Evolutionary conservation across 2,797 vertebrate species (phyloP).

Genomic region (Lithobates pipiens): DNA sequence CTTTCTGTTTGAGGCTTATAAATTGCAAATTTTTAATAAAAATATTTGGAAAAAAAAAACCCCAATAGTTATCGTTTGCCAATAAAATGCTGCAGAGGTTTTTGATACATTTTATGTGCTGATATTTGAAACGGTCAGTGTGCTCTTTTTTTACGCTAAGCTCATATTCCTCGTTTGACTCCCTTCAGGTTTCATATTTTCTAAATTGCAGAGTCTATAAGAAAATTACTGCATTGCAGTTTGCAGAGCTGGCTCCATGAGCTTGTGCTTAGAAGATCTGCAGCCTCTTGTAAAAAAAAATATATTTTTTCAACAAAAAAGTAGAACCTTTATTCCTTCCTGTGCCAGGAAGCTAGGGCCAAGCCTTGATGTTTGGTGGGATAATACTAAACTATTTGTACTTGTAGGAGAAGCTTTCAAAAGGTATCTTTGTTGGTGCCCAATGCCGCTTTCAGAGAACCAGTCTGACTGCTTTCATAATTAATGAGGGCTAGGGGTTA

Average conservation of each 20-base stretch:
- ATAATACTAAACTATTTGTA: conserved; percentile 6
- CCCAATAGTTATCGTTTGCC: too few species aligned
- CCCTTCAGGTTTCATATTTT: not conserved
- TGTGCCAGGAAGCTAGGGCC: conserved; percentile 1
- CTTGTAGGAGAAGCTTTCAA: conserved; percentile 6
- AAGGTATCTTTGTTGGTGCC: not conserved
- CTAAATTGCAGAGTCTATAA: conserved; percentile 1
- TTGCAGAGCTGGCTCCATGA: conserved; percentile 19
- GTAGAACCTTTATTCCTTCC: not conserved
- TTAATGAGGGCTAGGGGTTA: not conserved
- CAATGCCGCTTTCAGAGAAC: not conserved
- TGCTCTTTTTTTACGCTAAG: not conserved
- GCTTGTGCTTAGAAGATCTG: conserved; percentile 6
- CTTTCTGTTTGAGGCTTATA: too few species aligned
- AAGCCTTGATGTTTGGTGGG: not conserved
- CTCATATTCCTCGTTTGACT: not conserved
- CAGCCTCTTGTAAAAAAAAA: not conserved
- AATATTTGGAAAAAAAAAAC: too few species aligned
- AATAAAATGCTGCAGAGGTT: too few species aligned
- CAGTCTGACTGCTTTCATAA: conserved; percentile 14
- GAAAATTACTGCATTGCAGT: conserved; percentile 55
- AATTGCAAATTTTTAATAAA: too few species aligned
- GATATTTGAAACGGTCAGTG: too few species aligned
- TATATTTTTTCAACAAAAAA: not conserved
- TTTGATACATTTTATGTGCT: too few species aligned